Conservation (phyloP, 2,888 invertebrate species). For the Capitulum mitella region DNA sequence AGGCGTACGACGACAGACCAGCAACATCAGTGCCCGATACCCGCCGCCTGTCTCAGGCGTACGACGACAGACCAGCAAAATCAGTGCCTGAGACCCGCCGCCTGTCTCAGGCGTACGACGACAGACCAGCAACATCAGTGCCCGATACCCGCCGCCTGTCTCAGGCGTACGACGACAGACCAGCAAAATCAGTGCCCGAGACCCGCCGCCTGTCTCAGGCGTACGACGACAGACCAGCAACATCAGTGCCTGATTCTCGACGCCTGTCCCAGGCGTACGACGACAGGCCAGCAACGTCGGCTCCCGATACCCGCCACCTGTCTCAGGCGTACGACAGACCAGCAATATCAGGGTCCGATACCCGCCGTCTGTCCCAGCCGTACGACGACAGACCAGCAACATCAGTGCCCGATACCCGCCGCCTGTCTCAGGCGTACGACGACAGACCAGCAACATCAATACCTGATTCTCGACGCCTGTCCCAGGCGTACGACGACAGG, state of each 20-base stretch:
- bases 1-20: no score
- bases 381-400: background rate
- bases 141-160: background rate
- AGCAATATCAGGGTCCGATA: background rate
- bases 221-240: background rate
- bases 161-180: background rate
- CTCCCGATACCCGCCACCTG: background rate
- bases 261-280: constrained; percentile 1
- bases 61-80: no score
- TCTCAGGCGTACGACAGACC: background rate
- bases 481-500: background rate
- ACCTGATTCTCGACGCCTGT: background rate
- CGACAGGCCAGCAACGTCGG: background rate
- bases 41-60: background rate
- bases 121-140: background rate
- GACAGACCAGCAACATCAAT: background rate
- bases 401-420: background rate
- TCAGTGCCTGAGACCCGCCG: background rate
- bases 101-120: background rate
- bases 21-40: background rate
- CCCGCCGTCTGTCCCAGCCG: background rate
- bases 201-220: background rate
- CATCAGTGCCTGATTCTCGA: background rate
- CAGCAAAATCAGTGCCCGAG: background rate
- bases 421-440: background rate